phyloP scores from a whole-genome alignment of 2,797 vertebrate genomes.

The Sphenopsis melanotis region DNA sequence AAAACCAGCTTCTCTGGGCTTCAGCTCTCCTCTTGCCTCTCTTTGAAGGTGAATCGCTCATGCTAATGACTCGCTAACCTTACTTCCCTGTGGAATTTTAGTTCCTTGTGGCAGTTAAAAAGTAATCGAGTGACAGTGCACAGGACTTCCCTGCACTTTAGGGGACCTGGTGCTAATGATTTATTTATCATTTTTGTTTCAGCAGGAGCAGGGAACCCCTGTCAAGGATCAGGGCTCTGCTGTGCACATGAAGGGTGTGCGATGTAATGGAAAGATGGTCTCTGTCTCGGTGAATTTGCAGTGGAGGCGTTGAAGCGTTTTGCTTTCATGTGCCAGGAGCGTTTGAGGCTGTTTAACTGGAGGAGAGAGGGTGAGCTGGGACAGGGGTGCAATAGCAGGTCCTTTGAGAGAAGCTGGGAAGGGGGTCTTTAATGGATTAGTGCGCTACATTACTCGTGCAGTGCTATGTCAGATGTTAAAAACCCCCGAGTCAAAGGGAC shows the following conservation, averaged over 20 bases:
- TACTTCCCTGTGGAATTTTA: conserved; percentile 6
- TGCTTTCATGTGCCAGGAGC: background rate
- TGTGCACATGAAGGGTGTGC: background rate
- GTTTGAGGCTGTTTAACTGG: background rate
- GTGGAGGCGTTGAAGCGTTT: background rate
- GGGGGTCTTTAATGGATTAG: background rate
- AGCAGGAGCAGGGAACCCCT: background rate
- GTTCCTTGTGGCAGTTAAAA: background rate
- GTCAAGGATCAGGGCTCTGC: background rate
- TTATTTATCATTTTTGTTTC: conserved; percentile 8
- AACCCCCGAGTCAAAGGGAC: background rate
- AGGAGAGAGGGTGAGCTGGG: background rate
- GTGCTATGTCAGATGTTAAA: background rate
- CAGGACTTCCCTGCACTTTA: background rate
- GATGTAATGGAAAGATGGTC: background rate
- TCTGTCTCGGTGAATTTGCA: background rate
- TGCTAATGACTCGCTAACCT: background rate
- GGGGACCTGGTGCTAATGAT: background rate
- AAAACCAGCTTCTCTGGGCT: background rate
- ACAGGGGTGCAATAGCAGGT: background rate
- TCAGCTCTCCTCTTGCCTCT: background rate
- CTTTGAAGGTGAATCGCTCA: background rate
- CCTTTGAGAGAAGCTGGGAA: background rate
- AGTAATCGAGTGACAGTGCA: background rate
- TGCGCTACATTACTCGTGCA: background rate